A percentile compares a stretch with the other conserved stretches of the same genome.
Conservation (phyloP, 1,140 invertebrate species). For the Brachionus koreanus region DNA sequence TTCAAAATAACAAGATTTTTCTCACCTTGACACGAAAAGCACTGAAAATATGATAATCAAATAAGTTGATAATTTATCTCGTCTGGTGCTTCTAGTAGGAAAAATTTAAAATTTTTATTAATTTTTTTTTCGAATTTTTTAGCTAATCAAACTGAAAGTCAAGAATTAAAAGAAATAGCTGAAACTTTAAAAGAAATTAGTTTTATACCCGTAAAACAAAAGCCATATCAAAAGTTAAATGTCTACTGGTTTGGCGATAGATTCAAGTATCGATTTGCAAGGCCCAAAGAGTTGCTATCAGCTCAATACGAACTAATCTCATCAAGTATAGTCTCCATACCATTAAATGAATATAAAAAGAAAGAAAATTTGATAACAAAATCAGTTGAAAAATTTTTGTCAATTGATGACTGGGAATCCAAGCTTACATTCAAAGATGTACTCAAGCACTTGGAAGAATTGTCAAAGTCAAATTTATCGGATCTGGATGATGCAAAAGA, state of each 20-base stretch:
- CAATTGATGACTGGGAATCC: neutral
- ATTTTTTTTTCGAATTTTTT: neutral
- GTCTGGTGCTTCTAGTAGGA: neutral
- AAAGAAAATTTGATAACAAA: conserved; percentile 16
- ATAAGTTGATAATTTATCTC: no score
- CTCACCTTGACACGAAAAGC: no score
- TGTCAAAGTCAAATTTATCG: neutral
- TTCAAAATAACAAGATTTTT: no score
- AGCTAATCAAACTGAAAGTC: neutral
- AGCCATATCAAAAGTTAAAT: conserved; percentile 29
- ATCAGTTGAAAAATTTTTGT: conserved; percentile 36
- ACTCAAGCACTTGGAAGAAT: neutral
- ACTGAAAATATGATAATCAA: no score
- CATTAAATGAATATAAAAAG: conserved; percentile 20
- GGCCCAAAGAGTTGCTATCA: conserved; percentile 24
- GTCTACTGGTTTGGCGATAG: conserved; percentile 20
- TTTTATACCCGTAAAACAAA: conserved; percentile 32
- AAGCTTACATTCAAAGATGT: conserved; percentile 30
- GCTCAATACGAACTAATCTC: conserved; percentile 9
- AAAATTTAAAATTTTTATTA: no score
- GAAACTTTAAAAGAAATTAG: neutral
- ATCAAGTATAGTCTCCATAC: neutral
- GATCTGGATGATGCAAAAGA: conserved; percentile 30
- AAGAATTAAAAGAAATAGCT: neutral
- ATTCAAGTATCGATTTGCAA: conserved; percentile 14